A percentile compares a stretch with the other conserved stretches of the same genome.
phyloP scores from a whole-genome alignment of 2,888 invertebrate species.

The Epinotia ramella region DNA sequence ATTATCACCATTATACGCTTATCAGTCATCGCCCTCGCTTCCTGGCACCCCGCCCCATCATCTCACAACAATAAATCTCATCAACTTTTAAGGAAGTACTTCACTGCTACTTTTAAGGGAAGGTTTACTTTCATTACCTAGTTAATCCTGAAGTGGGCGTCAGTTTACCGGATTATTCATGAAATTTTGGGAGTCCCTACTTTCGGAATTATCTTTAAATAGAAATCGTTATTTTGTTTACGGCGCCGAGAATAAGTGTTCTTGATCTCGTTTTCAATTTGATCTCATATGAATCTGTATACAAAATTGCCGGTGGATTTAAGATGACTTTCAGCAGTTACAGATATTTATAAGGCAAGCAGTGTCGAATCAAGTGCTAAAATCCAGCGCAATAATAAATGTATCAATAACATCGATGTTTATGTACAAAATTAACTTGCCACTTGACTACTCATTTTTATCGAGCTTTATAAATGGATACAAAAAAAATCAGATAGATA shows the following conservation, averaged over 20 bases:
- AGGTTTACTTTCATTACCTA: conserved; percentile 17
- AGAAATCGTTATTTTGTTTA: conserved; percentile 35
- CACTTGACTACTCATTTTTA: neutral
- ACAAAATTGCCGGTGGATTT: conserved; percentile 8
- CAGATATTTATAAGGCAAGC: neutral
- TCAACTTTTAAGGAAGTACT: neutral
- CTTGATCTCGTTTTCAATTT: conserved; percentile 41
- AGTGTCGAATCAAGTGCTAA: neutral
- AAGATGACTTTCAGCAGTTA: neutral
- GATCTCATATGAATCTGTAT: conserved; percentile 28
- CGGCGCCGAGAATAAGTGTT: conserved; percentile 35
- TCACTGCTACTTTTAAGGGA: neutral
- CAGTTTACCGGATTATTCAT: conserved; percentile 12
- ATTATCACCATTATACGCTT: conserved; percentile 76
- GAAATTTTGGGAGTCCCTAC: neutral
- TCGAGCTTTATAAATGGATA: neutral
- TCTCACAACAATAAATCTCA: neutral
- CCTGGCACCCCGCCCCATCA: conserved; percentile 20
- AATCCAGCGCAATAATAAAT: neutral
- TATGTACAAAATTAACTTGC: neutral
- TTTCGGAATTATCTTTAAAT: conserved; percentile 2
- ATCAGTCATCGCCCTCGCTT: conserved; percentile 62
- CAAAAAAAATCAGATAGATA: neutral
- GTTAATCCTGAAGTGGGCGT: conserved; percentile 11
- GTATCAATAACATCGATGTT: neutral